Evolutionary conservation across 53 echinoderm and acorn worm species (phyloP).

Genomic region (Pentamera pediparva): DNA sequence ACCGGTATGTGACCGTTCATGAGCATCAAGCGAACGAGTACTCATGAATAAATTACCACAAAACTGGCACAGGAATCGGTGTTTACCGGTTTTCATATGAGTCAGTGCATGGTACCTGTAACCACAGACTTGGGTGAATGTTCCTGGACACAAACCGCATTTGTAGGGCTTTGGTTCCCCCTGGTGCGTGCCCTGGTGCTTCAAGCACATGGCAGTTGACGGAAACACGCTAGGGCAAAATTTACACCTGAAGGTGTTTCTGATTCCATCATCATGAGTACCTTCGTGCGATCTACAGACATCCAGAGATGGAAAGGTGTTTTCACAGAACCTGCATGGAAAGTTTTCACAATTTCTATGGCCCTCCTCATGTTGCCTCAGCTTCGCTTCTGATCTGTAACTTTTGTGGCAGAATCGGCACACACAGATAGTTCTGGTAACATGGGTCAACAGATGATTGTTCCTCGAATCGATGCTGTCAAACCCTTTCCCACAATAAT

Average conservation of each 20-base stretch:
- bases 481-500: too few species aligned
- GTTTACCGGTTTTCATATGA: neutral
- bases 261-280: neutral
- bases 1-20: neutral
- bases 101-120: neutral
- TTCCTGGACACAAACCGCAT: neutral
- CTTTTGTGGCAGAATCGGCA: neutral
- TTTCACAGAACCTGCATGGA: neutral
- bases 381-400: neutral
- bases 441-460: too few species aligned
- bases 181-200: neutral
- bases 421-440: too few species aligned
- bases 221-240: too few species aligned
- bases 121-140: neutral
- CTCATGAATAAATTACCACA: neutral
- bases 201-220: too few species aligned
- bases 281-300: neutral
- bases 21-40: neutral
- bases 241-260: too few species aligned
- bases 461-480: too few species aligned
- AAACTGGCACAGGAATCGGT: neutral
- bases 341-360: neutral
- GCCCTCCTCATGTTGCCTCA: neutral
- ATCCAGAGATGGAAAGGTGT: neutral
- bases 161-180: neutral